Conservation (phyloP, 2,113 vertebrate species). For the Tichodroma muraria region DNA sequence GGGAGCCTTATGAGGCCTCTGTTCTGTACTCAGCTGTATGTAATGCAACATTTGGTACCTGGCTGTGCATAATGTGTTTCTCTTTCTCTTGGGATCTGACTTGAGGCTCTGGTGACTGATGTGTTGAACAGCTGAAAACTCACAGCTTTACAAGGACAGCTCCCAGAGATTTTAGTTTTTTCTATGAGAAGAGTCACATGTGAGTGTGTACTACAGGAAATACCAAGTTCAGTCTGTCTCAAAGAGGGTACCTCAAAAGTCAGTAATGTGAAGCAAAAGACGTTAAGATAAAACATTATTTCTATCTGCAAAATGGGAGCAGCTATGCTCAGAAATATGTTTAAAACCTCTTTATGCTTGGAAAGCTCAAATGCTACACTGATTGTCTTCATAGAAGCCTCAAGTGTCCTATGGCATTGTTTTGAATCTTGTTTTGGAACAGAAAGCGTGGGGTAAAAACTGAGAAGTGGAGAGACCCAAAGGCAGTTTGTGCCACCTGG, state of each 20-base stretch:
- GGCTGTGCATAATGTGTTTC: background rate
- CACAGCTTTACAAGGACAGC: too few relatives aligned
- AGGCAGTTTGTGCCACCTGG: background rate
- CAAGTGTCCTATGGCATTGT: background rate
- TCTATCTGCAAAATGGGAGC: background rate
- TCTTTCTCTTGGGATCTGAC: background rate
- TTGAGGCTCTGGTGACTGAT: background rate
- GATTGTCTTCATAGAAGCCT: background rate
- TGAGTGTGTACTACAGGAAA: background rate
- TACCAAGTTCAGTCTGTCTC: background rate
- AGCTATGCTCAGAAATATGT: background rate
- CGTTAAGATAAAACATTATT: background rate
- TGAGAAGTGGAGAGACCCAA: background rate
- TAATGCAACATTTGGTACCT: background rate
- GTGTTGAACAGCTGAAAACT: background rate
- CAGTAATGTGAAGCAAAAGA: background rate
- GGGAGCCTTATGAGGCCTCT: background rate
- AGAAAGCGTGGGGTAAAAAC: background rate
- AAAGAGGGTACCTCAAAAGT: background rate
- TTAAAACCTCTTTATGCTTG: background rate
- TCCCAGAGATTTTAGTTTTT: too few relatives aligned
- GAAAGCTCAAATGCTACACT: background rate
- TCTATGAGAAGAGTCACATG: rapidly evolving
- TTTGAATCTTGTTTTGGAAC: background rate
- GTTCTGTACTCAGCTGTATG: rapidly evolving